Conservation (phyloP, 2,888 invertebrate genomes). For the Prosapia bicincta region DNA sequence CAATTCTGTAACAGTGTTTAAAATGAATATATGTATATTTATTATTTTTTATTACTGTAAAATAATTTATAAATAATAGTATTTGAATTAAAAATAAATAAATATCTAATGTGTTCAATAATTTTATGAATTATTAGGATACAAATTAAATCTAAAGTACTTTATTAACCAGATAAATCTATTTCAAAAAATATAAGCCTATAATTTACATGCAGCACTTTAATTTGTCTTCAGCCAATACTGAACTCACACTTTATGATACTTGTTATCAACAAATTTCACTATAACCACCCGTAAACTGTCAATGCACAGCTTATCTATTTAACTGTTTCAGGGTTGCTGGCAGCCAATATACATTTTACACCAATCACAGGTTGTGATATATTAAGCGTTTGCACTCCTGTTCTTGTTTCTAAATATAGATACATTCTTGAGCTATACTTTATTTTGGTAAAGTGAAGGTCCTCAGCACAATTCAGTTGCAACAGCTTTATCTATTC, state of each 20-base stretch:
- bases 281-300: not conserved
- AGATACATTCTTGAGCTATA: conserved; percentile 36
- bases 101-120: too few species aligned
- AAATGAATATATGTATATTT: too few species aligned
- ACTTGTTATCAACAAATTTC: not conserved
- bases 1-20: too few species aligned
- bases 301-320: not conserved
- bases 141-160: too few species aligned
- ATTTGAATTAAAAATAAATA: too few species aligned
- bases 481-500: not conserved
- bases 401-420: conserved; percentile 30
- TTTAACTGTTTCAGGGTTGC: not conserved
- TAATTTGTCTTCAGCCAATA: not conserved
- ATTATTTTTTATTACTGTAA: too few species aligned
- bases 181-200: too few species aligned
- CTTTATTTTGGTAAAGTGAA: conserved; percentile 2
- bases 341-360: not conserved
- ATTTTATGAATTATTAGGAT: too few species aligned
- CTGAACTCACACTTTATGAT: not conserved
- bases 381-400: conserved; percentile 36
- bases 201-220: too few species aligned
- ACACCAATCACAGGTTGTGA: conserved; percentile 8
- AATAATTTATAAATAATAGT: too few species aligned
- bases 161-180: too few species aligned
- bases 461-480: conserved; percentile 25